Evolutionary conservation across 2,888 invertebrate genomes (phyloP), one percentile per base, ranked within the genome.

Genomic region (Macroteleia sp.): DNA sequence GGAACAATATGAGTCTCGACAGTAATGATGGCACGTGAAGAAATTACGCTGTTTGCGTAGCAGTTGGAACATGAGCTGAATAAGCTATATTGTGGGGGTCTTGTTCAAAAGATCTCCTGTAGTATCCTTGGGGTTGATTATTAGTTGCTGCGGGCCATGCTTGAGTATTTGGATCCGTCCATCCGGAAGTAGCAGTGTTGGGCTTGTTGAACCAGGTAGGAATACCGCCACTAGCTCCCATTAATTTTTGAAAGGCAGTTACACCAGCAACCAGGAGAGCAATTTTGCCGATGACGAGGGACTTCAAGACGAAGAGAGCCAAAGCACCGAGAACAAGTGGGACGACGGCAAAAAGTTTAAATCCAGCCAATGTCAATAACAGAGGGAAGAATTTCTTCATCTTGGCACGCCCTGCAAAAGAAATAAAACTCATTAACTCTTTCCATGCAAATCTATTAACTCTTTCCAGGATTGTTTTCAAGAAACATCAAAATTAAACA

Each of bases 201-300:
- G 42, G 44, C 74, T 90, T 89, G 79, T 83, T 79, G 81, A 91
- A 89, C 75, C 91, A 81, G 48, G 83, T 88, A 52, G 59, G 66
- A 1, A 74, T 9, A 1, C 67, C 48, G 10, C 87, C 86, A 32
- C 94, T 93, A 1, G 93, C 93, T 67, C 94, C 93, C 82, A 95
- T 91, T 52, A 95, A 92, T 84, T 94, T 95, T 85, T 95, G 95
- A 81, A 95, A 92, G 3, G 95, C 95, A 52, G 96, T 88, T 22
- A 96, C 92, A 0, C 95, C 94, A 19, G 96, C 96, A 36, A 96
- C 92, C 52, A 96, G 90, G 80, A 97, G 94, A 1, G 97, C 96
- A 67, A 96, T 91, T 90, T 96, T 97, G 50, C 96, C 95, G 10
- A 96, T 93, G 79, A 96, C 92, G 62, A 96, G 91, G 22, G 96